Percentiles rank a stretch among this genome's conserved stretches.
phyloP scores from a whole-genome alignment of 2,113 vertebrate species.

The Columba livia region DNA sequence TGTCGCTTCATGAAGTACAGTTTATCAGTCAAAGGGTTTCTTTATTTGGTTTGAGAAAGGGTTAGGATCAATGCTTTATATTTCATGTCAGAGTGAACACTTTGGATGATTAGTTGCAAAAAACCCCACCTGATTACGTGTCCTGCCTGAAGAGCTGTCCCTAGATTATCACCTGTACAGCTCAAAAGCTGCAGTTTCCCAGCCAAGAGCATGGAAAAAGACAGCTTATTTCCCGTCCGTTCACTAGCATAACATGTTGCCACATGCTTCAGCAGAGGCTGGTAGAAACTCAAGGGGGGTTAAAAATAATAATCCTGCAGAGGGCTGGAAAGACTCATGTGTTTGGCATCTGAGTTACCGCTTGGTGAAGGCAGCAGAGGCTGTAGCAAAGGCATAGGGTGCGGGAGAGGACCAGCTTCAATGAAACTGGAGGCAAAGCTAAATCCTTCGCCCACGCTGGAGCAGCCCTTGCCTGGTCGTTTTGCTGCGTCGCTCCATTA shows the following conservation, averaged over 20 bases:
- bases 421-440: not conserved
- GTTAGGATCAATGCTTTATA: not conserved
- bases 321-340: slow-evolving; percentile 1
- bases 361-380: not conserved
- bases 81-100: not conserved
- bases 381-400: not conserved
- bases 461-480: fast-evolving
- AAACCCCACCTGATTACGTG: not conserved
- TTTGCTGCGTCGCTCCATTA: not conserved
- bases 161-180: not conserved
- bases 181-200: not conserved
- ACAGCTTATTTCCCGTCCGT: not conserved
- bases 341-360: not conserved
- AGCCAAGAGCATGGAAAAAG: slow-evolving; percentile 13
- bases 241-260: not conserved
- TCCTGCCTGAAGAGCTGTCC: not conserved
- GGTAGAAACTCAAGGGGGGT: not conserved
- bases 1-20: not conserved
- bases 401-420: not conserved
- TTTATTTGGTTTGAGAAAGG: not conserved
- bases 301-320: not conserved
- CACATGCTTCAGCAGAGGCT: slow-evolving; percentile 7
- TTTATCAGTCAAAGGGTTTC: not conserved
- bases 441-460: not conserved
- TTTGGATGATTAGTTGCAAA: not conserved